Evolutionary conservation across 2,113 vertebrate genomes (phyloP).

Genomic region (Bombycilla garrulus): DNA sequence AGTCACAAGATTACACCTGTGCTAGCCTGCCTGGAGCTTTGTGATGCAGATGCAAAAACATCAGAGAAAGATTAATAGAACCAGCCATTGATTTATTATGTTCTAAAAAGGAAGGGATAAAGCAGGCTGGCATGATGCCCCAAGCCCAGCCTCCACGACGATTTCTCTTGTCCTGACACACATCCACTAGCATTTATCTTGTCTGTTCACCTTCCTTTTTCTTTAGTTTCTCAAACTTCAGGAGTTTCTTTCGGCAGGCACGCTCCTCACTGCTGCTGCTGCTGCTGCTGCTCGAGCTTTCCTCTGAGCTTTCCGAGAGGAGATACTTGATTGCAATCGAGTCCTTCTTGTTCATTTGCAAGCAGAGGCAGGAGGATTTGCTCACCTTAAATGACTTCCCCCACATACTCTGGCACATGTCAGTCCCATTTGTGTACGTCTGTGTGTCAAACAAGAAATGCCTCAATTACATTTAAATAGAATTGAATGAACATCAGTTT

Average conservation of each 20-base stretch:
- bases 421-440: conserved; percentile 66
- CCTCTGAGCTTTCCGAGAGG: conserved; percentile 14
- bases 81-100: conserved; percentile 32
- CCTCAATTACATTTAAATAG: not conserved
- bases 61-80: conserved; percentile 22
- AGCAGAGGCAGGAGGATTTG: conserved; percentile 66
- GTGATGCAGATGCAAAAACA: conserved; percentile 32
- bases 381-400: conserved; percentile 66
- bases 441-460: conserved; percentile 30
- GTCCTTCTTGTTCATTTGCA: conserved; percentile 70
- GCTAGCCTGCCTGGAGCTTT: conserved; percentile 30
- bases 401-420: conserved; percentile 74
- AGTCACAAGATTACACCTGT: conserved; percentile 18
- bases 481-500: not conserved
- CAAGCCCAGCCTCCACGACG: fast-evolving
- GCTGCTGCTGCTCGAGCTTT: conserved; percentile 49
- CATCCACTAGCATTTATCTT: conserved; percentile 2
- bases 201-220: not conserved
- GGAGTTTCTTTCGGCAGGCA: conserved; percentile 39
- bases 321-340: conserved; percentile 35
- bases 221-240: not conserved
- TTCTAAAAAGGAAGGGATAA: not conserved
- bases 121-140: not conserved
- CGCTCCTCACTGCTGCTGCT: conserved; percentile 25
- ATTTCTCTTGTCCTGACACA: not conserved